Base-by-base conservation (phyloP, 2,113 vertebrate genomes). In the Tupaia chinensis region DNA sequence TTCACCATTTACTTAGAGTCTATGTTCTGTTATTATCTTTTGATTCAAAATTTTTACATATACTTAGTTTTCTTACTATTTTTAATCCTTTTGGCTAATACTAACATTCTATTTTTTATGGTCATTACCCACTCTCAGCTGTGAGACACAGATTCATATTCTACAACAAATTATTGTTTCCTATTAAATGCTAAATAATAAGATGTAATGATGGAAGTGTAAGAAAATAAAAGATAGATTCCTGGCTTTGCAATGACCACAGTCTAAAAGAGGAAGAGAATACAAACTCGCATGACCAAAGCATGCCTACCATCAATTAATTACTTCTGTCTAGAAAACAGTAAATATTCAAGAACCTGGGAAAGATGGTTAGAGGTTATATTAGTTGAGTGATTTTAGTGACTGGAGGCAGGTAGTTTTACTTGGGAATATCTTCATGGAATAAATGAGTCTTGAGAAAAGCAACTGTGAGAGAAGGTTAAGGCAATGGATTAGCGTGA, bases 81-180 rank as follows among this genome's bases (percentile, higher is more conserved):
- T 95, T 92, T 66, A 94, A 91, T 93, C 76, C 69, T 73, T 87
- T 89, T 93, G 83, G 89, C 77, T 96, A 87, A 54, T 96, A 82
- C 23, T 92, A 84, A 93, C 5, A 25, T 58, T 89, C 76, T 96
- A 17, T 93, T 94, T 95, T 96, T 89, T 83, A 66, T 92, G 68
- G 63, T 44, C 34, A 96, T 97, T 97, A 96, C 95, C 56, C 93
- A 74, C 89, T 91, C 94, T 97, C 91, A 93, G 87, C 74, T 98
- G 86, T 94, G 88, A 96, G 88, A 95, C 95, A 94, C 68, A 25
- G 34, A 96, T 94, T 93, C 66, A 95, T 87, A 94, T 85, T 34
- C 54, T 61, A 82, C 74, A 89, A 93, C 85, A 88, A 95, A 94
- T 27, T 80, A 82, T 95, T 95, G 63, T 88, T 88, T 97, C 77